Evolutionary conservation across 2,113 vertebrate species (phyloP), one percentile per base, ranked within the genome.

Genomic region (Heptranchias perlo): DNA sequence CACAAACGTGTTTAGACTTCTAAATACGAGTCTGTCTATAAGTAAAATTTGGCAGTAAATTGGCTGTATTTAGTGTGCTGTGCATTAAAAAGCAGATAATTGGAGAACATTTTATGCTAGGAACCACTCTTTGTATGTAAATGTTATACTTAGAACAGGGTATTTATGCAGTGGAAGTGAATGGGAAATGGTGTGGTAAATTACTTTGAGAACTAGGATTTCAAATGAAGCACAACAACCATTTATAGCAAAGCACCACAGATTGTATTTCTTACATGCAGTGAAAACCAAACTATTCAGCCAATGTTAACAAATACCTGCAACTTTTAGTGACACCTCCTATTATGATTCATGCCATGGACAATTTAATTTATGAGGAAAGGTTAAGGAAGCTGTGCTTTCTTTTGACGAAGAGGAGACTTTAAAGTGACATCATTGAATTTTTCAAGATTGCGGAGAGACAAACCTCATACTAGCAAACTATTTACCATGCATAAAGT

Each of bases 171-270:
- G 92, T 62, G 61, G n/a, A 93, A 93, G 31, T 21, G 91, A 93
- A 93, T 93, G 61, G 91, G 91, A 65, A 94, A 65, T 94, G 92
- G 58, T 65, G n/a, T 94, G 61, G 61, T 94, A 65, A 62, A 94
- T 65, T 94, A 94, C n/a, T 65, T 94, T 44, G 18, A 65, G 61
- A 94, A 44, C n/a, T 21, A 62, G 61, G 35, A 65, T 39, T 94
- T 44, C 18, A 67, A 94, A 67, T 94, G 64, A 47, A 92, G n/a
- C 62, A 44, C n/a, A 65, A 62, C 16, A n/a, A 65, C 61, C 64
- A 49, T 67, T 94, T 23, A 67, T 39, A 65, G 47, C 39, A 94
- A 65, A 47, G 23, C 6, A 31, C 44, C 44, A n/a, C 89, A 61
- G 31, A 61, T 61, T 67, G 92, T 23, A 65, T 94, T 94, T 94